Percentiles rank a stretch among this genome's conserved stretches.
Conservation (phyloP, 2,797 vertebrate genomes). For the Sebastes reedi region DNA sequence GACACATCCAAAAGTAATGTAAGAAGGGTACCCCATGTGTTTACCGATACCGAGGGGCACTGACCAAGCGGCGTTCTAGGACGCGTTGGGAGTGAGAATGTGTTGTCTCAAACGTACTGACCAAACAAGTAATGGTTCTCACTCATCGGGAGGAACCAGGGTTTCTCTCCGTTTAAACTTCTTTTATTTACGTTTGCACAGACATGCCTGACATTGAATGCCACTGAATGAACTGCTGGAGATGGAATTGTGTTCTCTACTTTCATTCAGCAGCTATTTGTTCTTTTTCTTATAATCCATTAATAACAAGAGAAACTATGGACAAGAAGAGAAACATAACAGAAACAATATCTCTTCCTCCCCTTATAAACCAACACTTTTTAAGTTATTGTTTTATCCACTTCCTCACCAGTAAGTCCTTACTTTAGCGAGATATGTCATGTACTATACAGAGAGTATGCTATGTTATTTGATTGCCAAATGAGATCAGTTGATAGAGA, state of each 20-base stretch:
- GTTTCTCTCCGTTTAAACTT: neutral
- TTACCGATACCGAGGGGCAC: too few species aligned
- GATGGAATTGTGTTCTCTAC: neutral
- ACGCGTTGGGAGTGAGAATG: too few species aligned
- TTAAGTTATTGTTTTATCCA: neutral
- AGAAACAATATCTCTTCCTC: neutral
- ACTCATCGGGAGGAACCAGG: neutral
- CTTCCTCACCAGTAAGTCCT: neutral
- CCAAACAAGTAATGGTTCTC: neutral
- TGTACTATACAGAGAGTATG: neutral
- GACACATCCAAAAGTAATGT: too few species aligned
- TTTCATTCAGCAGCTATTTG: neutral
- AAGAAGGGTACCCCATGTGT: too few species aligned
- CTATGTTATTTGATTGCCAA: neutral
- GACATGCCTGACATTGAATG: neutral
- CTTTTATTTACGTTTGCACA: conserved; percentile 16
- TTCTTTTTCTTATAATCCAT: neutral
- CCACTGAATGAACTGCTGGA: neutral
- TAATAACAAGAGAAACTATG: neutral
- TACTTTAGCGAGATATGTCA: neutral
- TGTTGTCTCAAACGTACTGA: neutral
- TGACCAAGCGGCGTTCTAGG: too few species aligned
- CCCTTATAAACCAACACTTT: neutral
- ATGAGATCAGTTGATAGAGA: conserved; percentile 12
- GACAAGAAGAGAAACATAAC: neutral